These are phyloP conservation scores for Aphrocallistes beatrix DNA, from an alignment of 37 sponge, comb jelly and placozoan genomes.

Conservation along the genomic window DNA sequence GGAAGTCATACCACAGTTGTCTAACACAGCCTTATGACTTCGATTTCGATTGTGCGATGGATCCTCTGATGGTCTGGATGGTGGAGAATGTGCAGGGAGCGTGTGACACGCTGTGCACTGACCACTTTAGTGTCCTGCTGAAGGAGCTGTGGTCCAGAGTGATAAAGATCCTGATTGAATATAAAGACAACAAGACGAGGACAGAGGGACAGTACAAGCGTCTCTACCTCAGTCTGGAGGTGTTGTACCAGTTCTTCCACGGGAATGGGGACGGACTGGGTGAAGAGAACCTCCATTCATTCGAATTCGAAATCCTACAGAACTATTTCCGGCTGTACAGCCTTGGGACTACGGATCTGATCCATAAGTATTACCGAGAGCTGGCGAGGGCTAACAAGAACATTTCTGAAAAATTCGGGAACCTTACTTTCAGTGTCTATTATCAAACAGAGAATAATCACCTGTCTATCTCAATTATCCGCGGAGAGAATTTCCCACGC, in stretches of 20 bases:
- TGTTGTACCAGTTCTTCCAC: conserved; percentile 2
- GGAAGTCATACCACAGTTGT: background rate
- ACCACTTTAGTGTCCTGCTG: background rate
- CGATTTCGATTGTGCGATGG: background rate
- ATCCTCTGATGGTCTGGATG: background rate
- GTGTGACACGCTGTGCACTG: background rate
- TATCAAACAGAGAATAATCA: background rate
- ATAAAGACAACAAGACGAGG: background rate
- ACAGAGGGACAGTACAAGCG: conserved; percentile 7
- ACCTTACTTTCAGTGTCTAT: background rate
- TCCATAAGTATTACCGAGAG: background rate
- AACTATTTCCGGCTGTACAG: conserved; percentile 4
- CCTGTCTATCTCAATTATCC: background rate
- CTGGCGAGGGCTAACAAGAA: background rate
- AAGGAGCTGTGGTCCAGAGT: background rate
- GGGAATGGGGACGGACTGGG: background rate
- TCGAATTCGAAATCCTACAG: conserved; percentile 6
- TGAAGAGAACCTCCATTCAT: background rate
- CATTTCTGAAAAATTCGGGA: background rate
- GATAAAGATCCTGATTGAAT: background rate
- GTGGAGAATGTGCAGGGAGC: background rate
- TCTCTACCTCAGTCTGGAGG: background rate
- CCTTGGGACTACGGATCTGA: background rate
- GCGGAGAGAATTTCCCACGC: background rate
- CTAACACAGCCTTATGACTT: background rate